These are phyloP conservation scores for Acipenser transmontanus DNA, from an alignment of 2,797 vertebrate species.

Conservation along the genomic window DNA sequence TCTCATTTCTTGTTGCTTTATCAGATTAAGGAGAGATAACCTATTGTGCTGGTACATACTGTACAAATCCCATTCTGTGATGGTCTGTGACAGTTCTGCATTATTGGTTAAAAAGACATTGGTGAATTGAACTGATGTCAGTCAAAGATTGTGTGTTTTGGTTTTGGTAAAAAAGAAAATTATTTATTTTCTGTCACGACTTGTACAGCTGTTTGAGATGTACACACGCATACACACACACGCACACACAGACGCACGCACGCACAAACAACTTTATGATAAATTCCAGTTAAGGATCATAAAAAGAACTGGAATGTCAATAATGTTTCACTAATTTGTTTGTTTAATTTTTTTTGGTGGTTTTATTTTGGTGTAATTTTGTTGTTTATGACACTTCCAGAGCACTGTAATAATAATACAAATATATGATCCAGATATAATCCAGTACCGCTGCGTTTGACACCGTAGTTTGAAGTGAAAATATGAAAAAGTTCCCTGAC, in stretches of 20 bases:
- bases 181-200: not conserved
- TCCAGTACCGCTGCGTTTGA: too few species aligned
- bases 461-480: too few species aligned
- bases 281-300: too few species aligned
- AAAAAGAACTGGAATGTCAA: not conserved
- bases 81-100: not conserved
- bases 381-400: not conserved
- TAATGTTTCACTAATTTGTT: not conserved
- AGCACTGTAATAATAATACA: too few species aligned
- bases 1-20: slow-evolving; percentile 23
- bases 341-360: not conserved
- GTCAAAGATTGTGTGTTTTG: not conserved
- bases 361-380: not conserved
- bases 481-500: too few species aligned
- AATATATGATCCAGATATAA: too few species aligned
- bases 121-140: not conserved
- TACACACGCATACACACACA: not conserved
- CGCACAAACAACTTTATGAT: too few species aligned
- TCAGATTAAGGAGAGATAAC: slow-evolving; percentile 19
- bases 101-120: slow-evolving; percentile 6
- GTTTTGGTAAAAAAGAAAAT: not conserved
- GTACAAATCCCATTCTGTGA: slow-evolving; percentile 21
- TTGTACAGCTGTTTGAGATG: not conserved
- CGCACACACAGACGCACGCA: too few species aligned
- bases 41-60: slow-evolving; percentile 22